Percentiles rank a stretch among this genome's conserved stretches.
These are phyloP conservation scores for Aldrovandia affinis DNA, from an alignment of 2,797 vertebrate genomes.

Conservation along the genomic window DNA sequence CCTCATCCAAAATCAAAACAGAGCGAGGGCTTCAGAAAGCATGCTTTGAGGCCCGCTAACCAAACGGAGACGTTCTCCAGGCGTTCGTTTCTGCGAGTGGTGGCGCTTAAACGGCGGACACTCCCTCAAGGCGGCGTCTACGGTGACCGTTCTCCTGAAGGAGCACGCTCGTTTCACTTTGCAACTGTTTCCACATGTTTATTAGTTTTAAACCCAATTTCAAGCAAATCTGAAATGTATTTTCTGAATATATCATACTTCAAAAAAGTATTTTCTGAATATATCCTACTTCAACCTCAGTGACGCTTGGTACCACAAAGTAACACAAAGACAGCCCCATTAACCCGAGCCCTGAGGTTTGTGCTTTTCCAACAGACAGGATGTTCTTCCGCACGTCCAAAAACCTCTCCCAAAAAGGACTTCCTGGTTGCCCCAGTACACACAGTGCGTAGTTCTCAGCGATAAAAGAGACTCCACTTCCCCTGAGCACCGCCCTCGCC, in stretches of 20 bases:
- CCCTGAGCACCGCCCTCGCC: not conserved
- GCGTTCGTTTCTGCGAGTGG: not conserved
- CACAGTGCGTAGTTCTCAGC: not conserved
- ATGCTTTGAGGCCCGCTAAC: not conserved
- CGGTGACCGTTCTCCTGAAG: not conserved
- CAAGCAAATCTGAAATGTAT: conserved; percentile 11
- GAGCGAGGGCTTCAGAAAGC: not conserved
- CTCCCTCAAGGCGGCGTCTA: not conserved
- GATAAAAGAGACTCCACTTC: not conserved
- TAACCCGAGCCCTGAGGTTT: not conserved
- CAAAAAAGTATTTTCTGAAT: not conserved
- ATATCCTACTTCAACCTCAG: not conserved
- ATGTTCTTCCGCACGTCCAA: not conserved
- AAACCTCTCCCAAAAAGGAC: not conserved
- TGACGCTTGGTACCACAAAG: conserved; percentile 9
- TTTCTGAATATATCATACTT: not conserved
- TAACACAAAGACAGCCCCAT: not conserved
- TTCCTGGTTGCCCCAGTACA: not conserved
- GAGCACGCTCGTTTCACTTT: not conserved
- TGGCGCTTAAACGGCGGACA: not conserved
- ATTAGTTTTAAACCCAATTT: not conserved
- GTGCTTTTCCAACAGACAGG: not conserved
- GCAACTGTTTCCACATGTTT: not conserved
- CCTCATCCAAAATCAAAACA: not conserved
- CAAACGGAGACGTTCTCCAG: not conserved